Percentiles rank a stretch among this genome's conserved stretches.
Evolutionary conservation across 1,140 invertebrate species (phyloP).

Genomic region (Chlorops oryzae): DNA sequence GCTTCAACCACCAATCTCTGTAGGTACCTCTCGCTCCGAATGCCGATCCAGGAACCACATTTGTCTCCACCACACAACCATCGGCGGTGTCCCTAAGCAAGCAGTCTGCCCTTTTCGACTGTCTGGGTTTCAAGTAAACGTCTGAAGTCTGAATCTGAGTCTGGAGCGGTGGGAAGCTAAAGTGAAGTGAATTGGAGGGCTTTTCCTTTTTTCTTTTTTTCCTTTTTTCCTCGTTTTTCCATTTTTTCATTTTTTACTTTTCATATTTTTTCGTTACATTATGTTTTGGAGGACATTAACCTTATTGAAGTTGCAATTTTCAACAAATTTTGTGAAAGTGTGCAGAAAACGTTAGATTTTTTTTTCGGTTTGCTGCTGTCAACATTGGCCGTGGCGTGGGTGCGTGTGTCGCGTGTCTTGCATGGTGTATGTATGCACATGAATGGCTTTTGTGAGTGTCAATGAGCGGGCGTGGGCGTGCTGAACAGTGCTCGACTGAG

Average conservation of each 20-base stretch:
- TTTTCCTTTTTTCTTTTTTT: slow-evolving; percentile 10
- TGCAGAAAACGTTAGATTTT: slow-evolving; percentile 13
- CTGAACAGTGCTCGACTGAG: neutral
- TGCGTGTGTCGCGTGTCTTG: too few species aligned
- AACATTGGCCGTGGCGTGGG: too few species aligned
- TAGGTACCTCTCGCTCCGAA: too few species aligned
- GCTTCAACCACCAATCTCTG: too few species aligned
- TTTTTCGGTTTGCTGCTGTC: neutral
- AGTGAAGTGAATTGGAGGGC: neutral
- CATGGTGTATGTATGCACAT: too few species aligned
- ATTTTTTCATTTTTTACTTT: slow-evolving; percentile 9
- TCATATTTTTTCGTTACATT: slow-evolving; percentile 13
- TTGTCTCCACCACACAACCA: neutral
- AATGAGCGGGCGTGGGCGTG: neutral
- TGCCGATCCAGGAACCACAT: too few species aligned
- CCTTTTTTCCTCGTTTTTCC: too few species aligned
- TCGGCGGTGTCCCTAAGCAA: neutral
- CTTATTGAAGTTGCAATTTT: slow-evolving; percentile 12
- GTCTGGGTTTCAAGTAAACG: too few species aligned
- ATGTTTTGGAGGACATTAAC: slow-evolving; percentile 20
- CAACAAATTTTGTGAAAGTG: slow-evolving; percentile 10
- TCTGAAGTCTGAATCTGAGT: neutral
- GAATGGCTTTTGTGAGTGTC: slow-evolving; percentile 2
- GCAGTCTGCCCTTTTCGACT: neutral
- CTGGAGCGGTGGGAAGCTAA: neutral